phyloP scores from a whole-genome alignment of 2,113 vertebrate species.

The Ovibos moschatus region DNA sequence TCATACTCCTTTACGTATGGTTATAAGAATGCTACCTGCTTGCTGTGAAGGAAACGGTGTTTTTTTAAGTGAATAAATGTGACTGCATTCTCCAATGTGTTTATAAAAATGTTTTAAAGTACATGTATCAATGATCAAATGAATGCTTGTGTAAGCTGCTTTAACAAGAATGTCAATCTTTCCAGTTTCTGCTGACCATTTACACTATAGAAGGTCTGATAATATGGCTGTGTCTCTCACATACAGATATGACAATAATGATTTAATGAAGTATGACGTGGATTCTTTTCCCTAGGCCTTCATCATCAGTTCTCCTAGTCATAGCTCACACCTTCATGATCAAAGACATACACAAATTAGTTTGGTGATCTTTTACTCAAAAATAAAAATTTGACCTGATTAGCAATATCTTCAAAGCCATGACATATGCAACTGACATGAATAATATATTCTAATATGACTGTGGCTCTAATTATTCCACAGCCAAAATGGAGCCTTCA shows the following conservation, averaged over 20 bases:
- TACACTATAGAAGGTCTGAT: background rate
- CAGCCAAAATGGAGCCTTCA: slow-evolving; percentile 16
- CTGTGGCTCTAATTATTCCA: background rate
- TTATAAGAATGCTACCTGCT: background rate
- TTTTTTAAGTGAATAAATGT: slow-evolving; percentile 19
- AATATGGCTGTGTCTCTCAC: background rate
- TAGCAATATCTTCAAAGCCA: background rate
- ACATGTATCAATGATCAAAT: background rate
- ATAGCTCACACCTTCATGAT: background rate
- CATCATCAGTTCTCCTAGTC: background rate
- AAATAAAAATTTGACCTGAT: background rate
- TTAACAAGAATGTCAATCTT: background rate
- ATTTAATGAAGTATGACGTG: background rate
- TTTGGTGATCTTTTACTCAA: background rate
- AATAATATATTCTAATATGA: slow-evolving; percentile 17
- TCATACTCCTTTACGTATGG: background rate
- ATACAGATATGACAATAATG: background rate
- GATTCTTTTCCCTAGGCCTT: background rate
- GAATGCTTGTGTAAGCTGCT: background rate
- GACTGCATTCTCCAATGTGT: background rate
- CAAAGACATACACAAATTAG: background rate
- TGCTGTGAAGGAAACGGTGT: background rate
- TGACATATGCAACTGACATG: background rate
- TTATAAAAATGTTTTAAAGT: background rate
- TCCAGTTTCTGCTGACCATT: background rate